Evolutionary conservation across 2,797 vertebrate species (phyloP).

Genomic region (Pteropus rufus): DNA sequence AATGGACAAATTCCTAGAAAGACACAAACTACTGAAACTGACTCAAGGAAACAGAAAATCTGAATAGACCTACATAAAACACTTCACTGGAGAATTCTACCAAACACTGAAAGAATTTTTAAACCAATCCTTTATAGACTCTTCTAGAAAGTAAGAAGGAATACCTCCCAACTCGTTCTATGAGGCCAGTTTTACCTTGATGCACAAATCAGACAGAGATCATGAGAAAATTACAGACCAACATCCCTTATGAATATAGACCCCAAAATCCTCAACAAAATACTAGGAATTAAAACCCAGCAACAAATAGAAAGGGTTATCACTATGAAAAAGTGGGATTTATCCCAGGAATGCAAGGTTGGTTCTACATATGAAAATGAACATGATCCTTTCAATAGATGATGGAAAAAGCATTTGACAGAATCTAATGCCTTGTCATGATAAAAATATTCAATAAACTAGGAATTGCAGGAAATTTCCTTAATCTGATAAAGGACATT

Average conservation of each 20-base stretch:
- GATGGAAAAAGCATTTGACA: too few relatives aligned
- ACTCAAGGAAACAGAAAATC: conserved; percentile 7
- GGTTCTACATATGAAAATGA: neutral
- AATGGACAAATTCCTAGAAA: neutral
- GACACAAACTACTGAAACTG: neutral
- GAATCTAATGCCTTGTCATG: neutral
- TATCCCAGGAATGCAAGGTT: neutral
- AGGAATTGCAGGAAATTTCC: neutral
- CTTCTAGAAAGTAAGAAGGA: neutral
- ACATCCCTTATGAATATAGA: neutral
- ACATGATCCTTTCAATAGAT: too few relatives aligned
- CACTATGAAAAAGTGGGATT: neutral
- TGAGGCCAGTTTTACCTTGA: neutral
- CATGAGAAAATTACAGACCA: neutral
- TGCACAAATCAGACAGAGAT: neutral
- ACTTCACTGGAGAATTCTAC: neutral
- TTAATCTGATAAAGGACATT: neutral
- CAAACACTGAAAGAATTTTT: neutral
- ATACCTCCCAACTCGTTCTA: neutral
- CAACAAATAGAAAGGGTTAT: neutral
- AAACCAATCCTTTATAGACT: neutral
- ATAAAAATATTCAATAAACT: neutral
- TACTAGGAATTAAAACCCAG: neutral
- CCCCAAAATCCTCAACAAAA: neutral
- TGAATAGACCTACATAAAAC: neutral